Percentiles rank a stretch among this genome's conserved stretches.
phyloP scores from a whole-genome alignment of 2,888 invertebrate species.

The Laspeyria flexula region DNA sequence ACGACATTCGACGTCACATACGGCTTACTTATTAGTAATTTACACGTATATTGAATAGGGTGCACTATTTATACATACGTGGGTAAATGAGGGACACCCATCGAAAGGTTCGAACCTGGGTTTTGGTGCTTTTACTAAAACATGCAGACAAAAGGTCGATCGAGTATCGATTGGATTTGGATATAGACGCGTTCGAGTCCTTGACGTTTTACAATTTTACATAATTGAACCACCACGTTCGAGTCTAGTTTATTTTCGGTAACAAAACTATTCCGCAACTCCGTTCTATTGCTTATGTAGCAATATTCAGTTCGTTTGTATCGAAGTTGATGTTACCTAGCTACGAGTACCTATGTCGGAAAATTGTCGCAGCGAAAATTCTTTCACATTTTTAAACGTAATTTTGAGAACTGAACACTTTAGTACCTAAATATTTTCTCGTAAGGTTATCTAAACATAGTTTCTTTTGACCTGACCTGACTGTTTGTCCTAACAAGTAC shows the following conservation, averaged over 20 bases:
- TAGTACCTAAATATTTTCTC: no score
- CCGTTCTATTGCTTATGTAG: background rate
- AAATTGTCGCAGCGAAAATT: no score
- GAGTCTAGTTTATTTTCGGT: background rate
- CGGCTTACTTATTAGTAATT: background rate
- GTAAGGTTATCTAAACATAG: no score
- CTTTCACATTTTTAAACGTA: no score
- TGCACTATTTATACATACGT: conserved; percentile 32
- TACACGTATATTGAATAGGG: conserved; percentile 26
- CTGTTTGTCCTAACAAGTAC: no score
- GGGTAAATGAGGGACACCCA: conserved; percentile 15
- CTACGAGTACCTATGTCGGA: no score
- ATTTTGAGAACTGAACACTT: no score
- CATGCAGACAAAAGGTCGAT: conserved; percentile 23
- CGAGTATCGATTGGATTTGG: conserved; percentile 32
- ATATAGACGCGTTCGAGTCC: conserved; percentile 7
- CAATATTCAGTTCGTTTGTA: background rate
- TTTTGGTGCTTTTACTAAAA: conserved; percentile 31
- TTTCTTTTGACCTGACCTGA: no score
- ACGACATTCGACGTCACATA: background rate
- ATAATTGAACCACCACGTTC: background rate
- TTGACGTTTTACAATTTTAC: background rate
- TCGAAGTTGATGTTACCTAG: background rate
- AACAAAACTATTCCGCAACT: background rate
- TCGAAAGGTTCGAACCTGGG: background rate